These are phyloP conservation scores for Diceros bicornis DNA, from an alignment of 2,797 vertebrate species.

Conservation along the genomic window DNA sequence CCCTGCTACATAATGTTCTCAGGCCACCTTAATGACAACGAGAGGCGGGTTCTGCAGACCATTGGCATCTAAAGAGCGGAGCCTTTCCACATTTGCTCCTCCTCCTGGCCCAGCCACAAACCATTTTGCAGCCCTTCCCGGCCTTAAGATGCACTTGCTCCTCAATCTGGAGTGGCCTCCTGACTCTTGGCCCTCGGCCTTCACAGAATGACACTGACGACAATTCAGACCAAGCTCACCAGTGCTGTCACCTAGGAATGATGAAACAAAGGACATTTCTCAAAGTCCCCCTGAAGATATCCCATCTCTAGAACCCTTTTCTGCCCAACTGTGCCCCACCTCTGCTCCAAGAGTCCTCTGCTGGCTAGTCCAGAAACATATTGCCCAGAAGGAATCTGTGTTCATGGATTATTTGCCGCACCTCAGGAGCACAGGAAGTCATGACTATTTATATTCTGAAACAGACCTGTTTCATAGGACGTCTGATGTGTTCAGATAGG, in stretches of 20 bases:
- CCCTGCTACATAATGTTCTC: constrained; percentile 98
- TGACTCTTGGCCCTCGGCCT: constrained; percentile 16
- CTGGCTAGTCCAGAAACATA: constrained; percentile 42
- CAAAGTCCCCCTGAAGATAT: constrained; percentile 39
- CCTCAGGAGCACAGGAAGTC: constrained; percentile 23
- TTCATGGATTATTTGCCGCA: constrained; percentile 51
- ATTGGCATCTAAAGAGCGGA: constrained; percentile 93
- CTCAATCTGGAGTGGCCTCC: constrained; percentile 46
- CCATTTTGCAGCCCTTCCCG: neutral
- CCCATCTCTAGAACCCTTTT: neutral
- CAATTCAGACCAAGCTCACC: neutral
- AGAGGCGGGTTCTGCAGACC: constrained; percentile 96
- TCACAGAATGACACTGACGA: neutral
- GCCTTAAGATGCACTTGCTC: constrained; percentile 51
- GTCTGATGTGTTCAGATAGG: neutral
- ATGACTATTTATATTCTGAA: neutral
- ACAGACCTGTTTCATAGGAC: constrained; percentile 12
- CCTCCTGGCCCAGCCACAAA: constrained; percentile 12
- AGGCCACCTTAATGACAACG: constrained; percentile 96
- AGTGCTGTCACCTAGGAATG: constrained; percentile 52
- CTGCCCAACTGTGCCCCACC: neutral
- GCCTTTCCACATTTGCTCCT: neutral
- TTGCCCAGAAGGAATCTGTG: neutral
- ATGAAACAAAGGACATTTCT: constrained; percentile 61
- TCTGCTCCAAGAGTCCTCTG: constrained; percentile 18